These are phyloP conservation scores for Ditylenchus dipsaci DNA, from an alignment of 1,140 invertebrate genomes.

Conservation along the genomic window DNA sequence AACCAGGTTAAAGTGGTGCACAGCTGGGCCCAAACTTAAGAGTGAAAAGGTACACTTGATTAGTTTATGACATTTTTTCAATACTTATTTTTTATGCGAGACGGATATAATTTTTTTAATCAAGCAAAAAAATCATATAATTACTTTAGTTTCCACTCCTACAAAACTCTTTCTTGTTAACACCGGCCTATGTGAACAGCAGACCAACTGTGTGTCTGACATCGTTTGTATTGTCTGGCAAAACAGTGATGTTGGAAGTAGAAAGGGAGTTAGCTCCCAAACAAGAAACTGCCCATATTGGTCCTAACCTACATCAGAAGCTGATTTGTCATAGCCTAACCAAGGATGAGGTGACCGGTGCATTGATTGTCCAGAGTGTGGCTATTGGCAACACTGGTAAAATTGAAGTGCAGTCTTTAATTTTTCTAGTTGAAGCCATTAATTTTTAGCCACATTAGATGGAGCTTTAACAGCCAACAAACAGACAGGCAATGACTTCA, in stretches of 20 bases:
- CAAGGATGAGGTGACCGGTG: conserved; percentile 24
- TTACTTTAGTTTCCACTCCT: conserved; percentile 36
- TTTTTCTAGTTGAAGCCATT: not conserved
- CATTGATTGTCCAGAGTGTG: conserved; percentile 23
- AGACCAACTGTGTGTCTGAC: conserved; percentile 45
- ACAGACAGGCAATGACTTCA: not conserved
- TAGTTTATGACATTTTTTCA: not conserved
- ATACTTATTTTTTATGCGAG: not conserved
- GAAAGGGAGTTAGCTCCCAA: not conserved
- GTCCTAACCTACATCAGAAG: conserved; percentile 41
- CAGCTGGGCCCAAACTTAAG: conserved; percentile 36
- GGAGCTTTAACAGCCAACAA: conserved; percentile 14
- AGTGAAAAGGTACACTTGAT: conserved; percentile 33
- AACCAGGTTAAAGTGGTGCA: conserved; percentile 33
- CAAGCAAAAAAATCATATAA: not conserved
- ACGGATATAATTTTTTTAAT: not conserved
- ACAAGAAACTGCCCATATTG: not conserved
- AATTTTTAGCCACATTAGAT: conserved; percentile 2
- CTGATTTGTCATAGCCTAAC: conserved; percentile 35
- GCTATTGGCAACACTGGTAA: conserved; percentile 20
- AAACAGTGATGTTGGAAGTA: conserved; percentile 45
- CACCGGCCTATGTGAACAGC: conserved; percentile 42
- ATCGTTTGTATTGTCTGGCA: conserved; percentile 36
- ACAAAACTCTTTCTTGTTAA: conserved; percentile 32
- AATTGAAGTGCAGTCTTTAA: not conserved